Evolutionary conservation across 2,888 invertebrate genomes (phyloP), one percentile per base, ranked within the genome.

Genomic region (Campopleginae sp.): DNA sequence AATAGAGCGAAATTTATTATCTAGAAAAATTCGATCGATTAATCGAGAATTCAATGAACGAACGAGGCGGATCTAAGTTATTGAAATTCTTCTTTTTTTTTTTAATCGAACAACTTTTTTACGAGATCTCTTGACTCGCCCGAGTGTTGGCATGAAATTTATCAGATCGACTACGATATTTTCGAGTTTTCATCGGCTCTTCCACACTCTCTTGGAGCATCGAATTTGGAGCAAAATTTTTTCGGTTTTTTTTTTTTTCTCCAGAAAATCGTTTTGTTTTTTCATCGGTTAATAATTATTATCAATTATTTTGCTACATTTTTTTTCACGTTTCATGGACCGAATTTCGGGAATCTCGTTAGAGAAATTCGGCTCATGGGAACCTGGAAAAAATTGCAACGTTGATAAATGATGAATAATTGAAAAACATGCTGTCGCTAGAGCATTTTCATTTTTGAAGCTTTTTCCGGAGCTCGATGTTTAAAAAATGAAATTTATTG

Each of bases 131-230:
- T 74, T 14, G 31, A 75, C 63, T 85, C 78, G 33, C 17, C 44
- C 65, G 63, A 85, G 78, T 81, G 70, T 74, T 74, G 75, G 78
- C 38, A 65, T 74, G 54, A 65, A 65, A 54, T 75, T 63, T 75
- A 81, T 74, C 75, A 85, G 33, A 66, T 42, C 68, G 33, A 63
- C 42, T 65, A 38, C 71, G 46, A 78, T 68, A 74, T 70, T 63
- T 38, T 48, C 68, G 19, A 12, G 33, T 61, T 12, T 2, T 44
- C 19, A 48, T 46, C 31, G 19, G 19, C 31, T 48, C 19, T 48
- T 31, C 31, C 2, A 4, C 5, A 12, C 7, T 42, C 27, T 27
- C 5, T 44, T 44, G 0, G 23, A 14, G 42, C 68, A 17, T 44
- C 68, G 12, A 27, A 23, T 27, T 44, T 4, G 44, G 7, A 12